Evolutionary conservation across 2,113 vertebrate species (phyloP).

Genomic region (Mobula birostris): DNA sequence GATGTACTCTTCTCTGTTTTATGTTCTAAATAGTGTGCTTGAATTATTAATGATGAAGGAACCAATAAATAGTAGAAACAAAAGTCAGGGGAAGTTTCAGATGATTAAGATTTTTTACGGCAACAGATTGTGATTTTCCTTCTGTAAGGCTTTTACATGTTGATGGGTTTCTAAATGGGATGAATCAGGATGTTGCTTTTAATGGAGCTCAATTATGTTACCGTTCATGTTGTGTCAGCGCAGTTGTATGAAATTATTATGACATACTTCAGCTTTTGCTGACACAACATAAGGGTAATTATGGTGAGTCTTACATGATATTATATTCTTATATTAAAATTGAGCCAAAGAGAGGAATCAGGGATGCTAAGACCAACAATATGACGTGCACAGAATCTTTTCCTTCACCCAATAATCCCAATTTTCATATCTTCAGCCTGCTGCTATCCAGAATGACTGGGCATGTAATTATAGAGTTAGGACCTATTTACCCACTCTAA

Average conservation of each 20-base stretch:
- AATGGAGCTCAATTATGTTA: slow-evolving; percentile 21
- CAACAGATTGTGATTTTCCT: background rate
- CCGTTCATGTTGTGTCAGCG: slow-evolving; percentile 30
- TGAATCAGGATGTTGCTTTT: slow-evolving; percentile 32
- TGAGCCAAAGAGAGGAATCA: background rate
- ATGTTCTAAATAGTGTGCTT: background rate
- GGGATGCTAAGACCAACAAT: background rate
- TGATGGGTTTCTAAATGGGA: background rate
- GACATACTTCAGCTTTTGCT: slow-evolving; percentile 3
- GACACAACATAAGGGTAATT: slow-evolving; percentile 15
- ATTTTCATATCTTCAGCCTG: background rate
- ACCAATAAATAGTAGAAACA: background rate
- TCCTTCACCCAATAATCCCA: background rate
- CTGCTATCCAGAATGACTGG: too few species aligned
- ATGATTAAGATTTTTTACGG: background rate
- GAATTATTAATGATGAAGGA: background rate
- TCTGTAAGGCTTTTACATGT: background rate
- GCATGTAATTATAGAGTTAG: background rate
- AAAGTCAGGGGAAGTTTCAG: background rate
- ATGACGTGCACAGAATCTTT: background rate
- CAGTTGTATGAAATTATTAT: slow-evolving; percentile 31
- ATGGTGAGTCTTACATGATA: background rate
- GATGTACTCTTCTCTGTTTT: too few species aligned
- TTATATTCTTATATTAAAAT: slow-evolving; percentile 18
- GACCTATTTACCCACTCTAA: background rate